phyloP scores from a whole-genome alignment of 2,113 vertebrate species.

The Larimichthys polyactis region DNA sequence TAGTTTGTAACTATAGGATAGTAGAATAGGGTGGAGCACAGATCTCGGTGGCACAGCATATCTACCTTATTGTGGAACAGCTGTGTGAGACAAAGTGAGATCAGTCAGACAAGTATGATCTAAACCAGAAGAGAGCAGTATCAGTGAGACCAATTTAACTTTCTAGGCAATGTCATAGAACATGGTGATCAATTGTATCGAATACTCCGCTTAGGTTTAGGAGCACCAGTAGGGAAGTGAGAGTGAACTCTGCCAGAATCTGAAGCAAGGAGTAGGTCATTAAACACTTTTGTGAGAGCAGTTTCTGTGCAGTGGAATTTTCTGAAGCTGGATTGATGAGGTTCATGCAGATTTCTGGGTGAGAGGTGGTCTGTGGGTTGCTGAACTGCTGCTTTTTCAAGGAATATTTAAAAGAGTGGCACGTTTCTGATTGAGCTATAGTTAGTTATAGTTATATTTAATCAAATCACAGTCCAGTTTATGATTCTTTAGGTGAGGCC shows the following conservation, averaged over 20 bases:
- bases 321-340: constrained; percentile 1
- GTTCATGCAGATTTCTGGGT: neutral
- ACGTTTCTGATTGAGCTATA: neutral
- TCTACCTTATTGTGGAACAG: neutral
- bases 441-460: neutral
- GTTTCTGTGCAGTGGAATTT: neutral
- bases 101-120: neutral
- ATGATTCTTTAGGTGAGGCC: neutral
- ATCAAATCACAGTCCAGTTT: neutral
- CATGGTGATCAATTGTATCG: neutral
- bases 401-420: neutral
- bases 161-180: neutral
- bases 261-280: neutral
- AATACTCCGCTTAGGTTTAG: neutral
- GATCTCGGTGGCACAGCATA: neutral
- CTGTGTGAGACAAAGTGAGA: neutral
- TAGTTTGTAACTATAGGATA: neutral
- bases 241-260: neutral
- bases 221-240: neutral
- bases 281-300: neutral
- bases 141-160: neutral
- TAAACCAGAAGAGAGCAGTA: neutral
- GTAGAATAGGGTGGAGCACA: neutral
- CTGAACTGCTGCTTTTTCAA: neutral
- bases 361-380: neutral